Evolutionary conservation across 1,140 invertebrate species (phyloP).

Genomic region (Procambarus virginalis): DNA sequence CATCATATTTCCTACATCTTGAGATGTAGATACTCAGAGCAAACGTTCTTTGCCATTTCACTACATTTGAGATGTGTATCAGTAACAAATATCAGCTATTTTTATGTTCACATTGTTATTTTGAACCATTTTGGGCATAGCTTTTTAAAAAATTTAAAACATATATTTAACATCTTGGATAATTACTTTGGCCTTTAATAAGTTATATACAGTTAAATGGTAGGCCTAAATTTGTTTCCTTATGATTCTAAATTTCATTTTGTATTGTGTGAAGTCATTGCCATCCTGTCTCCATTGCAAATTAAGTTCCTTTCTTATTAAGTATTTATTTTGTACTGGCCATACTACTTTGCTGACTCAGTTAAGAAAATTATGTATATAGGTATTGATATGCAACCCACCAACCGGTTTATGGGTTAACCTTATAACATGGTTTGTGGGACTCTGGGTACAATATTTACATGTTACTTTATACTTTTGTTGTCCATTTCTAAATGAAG

Average conservation of each 20-base stretch:
- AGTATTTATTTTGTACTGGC: constrained; percentile 6
- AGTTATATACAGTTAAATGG: not conserved
- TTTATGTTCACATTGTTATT: no score
- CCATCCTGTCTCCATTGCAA: constrained; percentile 6
- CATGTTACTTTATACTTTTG: no score
- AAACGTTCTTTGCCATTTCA: not conserved
- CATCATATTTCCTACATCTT: not conserved
- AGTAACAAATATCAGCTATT: not conserved
- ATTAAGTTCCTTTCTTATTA: constrained; percentile 9
- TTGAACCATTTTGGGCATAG: not conserved
- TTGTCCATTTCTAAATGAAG: no score
- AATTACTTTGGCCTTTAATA: not conserved
- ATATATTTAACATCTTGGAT: not conserved
- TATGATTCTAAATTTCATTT: not conserved
- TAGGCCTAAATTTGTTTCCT: not conserved
- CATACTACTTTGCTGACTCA: not conserved
- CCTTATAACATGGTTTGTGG: not conserved
- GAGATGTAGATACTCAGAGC: not conserved
- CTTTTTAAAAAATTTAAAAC: not conserved
- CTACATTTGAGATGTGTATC: not conserved
- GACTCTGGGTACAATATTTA: not conserved
- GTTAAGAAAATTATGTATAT: not conserved
- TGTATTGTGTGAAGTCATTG: not conserved
- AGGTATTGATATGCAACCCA: not conserved
- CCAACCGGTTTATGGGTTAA: not conserved